Evolutionary conservation across 2,888 invertebrate genomes (phyloP).

Genomic region (Malacosoma neustria): DNA sequence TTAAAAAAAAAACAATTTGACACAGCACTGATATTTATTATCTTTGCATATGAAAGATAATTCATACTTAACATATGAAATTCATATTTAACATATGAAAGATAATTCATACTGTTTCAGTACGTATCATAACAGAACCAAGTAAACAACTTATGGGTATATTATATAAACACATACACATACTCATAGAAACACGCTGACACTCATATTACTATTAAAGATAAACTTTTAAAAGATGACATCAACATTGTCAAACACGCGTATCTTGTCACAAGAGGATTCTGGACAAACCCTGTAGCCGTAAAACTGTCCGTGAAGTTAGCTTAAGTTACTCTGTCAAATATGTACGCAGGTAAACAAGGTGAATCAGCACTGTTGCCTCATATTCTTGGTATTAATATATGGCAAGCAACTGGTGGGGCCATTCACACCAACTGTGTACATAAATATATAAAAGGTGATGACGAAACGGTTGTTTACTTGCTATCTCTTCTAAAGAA

Average conservation of each 20-base stretch:
- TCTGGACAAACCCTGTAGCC: conserved; percentile 24
- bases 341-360: conserved; percentile 36
- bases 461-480: neutral
- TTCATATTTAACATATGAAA: no score
- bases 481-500: neutral
- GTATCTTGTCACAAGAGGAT: conserved; percentile 14
- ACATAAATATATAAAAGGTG: conserved; percentile 25
- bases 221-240: conserved; percentile 20
- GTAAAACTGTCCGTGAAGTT: conserved; percentile 17
- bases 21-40: no score
- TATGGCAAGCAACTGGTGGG: conserved; percentile 37
- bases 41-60: no score
- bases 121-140: no score
- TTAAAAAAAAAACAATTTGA: no score
- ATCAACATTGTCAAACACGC: conserved; percentile 15
- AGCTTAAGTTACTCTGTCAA: no score
- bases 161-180: no score
- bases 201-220: no score
- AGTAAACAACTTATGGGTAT: no score
- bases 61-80: no score
- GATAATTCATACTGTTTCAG: no score
- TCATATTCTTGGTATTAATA: conserved; percentile 30
- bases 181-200: no score
- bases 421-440: conserved; percentile 40
- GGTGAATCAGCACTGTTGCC: conserved; percentile 50